phyloP scores from a whole-genome alignment of 2,888 invertebrate genomes.

The Agelastica alni region DNA sequence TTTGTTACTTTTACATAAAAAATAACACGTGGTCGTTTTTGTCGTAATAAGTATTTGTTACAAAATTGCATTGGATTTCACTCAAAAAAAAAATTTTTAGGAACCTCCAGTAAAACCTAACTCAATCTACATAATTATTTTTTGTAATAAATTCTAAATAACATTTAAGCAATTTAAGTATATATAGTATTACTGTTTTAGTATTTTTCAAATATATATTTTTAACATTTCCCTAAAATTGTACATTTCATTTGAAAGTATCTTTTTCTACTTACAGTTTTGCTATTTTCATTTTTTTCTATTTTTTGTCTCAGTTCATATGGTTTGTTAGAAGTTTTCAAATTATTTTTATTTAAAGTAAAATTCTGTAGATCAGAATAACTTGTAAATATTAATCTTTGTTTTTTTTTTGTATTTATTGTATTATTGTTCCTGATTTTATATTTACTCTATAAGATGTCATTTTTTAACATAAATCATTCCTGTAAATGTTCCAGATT shows the following conservation, averaged over 20 bases:
- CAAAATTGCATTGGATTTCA: too few species aligned
- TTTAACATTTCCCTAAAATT: background rate
- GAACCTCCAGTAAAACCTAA: too few species aligned
- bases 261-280: background rate
- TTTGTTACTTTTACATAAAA: too few species aligned
- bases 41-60: too few species aligned
- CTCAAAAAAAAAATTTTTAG: too few species aligned
- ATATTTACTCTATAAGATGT: constrained; percentile 40
- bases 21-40: too few species aligned
- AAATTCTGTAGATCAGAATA: constrained; percentile 44
- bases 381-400: constrained; percentile 50
- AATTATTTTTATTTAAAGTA: constrained; percentile 52
- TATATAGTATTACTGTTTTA: too few species aligned
- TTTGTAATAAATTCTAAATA: background rate
- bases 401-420: constrained; percentile 55
- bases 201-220: too few species aligned
- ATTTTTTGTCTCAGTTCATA: constrained; percentile 22
- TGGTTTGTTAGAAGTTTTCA: constrained; percentile 50
- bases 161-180: too few species aligned
- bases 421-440: constrained; percentile 57
- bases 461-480: constrained; percentile 25
- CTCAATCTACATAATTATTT: too few species aligned
- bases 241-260: background rate
- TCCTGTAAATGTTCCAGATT: constrained; percentile 20
- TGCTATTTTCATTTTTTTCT: background rate